Percentiles rank a stretch among this genome's conserved stretches.
phyloP scores from a whole-genome alignment of 2,797 vertebrate genomes.

The Helarctos malayanus region DNA sequence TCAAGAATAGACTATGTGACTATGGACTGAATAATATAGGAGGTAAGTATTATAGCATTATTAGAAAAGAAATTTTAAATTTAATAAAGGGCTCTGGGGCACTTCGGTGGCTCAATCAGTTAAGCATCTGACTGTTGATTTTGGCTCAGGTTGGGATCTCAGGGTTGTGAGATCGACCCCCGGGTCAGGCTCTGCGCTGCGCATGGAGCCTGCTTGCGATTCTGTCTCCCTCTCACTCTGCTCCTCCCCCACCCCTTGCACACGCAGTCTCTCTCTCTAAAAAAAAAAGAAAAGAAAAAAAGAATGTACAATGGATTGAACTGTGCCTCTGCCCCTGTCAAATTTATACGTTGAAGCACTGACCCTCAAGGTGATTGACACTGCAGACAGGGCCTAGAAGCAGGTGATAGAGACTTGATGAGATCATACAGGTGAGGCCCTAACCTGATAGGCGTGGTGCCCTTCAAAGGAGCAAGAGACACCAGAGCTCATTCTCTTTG shows the following conservation, averaged over 20 bases:
- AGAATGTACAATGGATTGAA: not conserved
- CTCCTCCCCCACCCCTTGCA: not conserved
- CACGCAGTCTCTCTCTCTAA: not conserved
- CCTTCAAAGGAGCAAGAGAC: not conserved
- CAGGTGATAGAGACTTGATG: not conserved
- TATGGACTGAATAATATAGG: not conserved
- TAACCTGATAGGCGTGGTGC: fast-evolving
- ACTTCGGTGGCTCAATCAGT: not conserved
- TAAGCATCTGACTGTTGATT: not conserved
- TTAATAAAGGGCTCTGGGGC: not conserved
- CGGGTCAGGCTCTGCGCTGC: not conserved
- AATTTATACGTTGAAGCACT: not conserved
- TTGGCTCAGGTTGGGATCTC: not conserved
- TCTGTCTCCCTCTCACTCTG: not conserved
- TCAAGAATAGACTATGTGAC: not conserved
- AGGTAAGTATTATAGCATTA: not conserved
- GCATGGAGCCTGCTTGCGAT: not conserved
- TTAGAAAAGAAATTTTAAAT: not conserved
- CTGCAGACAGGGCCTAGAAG: not conserved
- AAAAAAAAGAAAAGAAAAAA: not conserved
- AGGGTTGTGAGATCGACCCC: not conserved
- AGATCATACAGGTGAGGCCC: fast-evolving
- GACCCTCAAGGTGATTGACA: no score
- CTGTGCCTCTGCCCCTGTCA: not conserved
- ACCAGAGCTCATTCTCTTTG: not conserved